A percentile compares a stretch with the other conserved stretches of the same genome.
Evolutionary conservation across 2,797 vertebrate species (phyloP).

Genomic region (Sebastes cheni): DNA sequence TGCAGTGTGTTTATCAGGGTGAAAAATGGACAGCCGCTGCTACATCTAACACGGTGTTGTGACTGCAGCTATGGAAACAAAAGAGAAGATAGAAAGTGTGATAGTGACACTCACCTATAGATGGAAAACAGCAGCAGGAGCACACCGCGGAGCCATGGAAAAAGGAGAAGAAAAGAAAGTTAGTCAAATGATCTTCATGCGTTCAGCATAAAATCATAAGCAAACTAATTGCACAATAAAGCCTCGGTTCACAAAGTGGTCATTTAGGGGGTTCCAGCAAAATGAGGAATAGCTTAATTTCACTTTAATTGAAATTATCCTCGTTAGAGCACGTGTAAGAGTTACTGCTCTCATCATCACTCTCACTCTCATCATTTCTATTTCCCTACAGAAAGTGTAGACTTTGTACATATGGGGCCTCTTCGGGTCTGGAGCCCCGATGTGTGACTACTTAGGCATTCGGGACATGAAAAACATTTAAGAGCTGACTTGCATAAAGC

Average conservation of each 20-base stretch:
- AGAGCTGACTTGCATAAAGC: not conserved
- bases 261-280: conserved; percentile 6
- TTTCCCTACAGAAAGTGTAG: not conserved
- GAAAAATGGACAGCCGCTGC: conserved; percentile 13
- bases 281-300: conserved; percentile 22
- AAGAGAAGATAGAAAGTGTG: not conserved
- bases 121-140: conserved; percentile 21
- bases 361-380: not conserved
- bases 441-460: not conserved
- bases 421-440: not conserved
- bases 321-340: not conserved
- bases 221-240: conserved; percentile 18
- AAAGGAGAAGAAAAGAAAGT: conserved; percentile 19
- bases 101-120: conserved; percentile 72
- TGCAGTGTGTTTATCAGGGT: conserved; percentile 1
- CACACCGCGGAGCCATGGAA: conserved; percentile 39
- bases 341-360: not conserved
- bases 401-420: not conserved
- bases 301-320: conserved; percentile 10
- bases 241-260: not conserved
- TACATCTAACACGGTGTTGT: conserved; percentile 20
- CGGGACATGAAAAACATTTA: not conserved
- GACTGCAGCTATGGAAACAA: conserved; percentile 11
- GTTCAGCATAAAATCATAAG: not conserved
- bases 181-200: conserved; percentile 22